A percentile compares a stretch with the other conserved stretches of the same genome.
Conservation (phyloP, 2,113 vertebrate genomes). For the Garra rufa region DNA sequence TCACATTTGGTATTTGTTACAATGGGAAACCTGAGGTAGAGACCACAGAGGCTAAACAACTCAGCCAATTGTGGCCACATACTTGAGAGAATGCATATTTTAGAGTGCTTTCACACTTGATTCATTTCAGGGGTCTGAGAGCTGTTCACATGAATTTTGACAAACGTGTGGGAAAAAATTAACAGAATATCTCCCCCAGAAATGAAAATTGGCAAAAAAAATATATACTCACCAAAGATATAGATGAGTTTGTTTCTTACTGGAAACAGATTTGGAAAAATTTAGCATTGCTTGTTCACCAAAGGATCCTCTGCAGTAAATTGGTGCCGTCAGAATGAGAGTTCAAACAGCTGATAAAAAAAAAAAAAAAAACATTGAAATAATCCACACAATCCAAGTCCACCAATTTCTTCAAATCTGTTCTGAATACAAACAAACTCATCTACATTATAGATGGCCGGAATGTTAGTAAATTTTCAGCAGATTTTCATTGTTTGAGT, state of each 20-base stretch:
- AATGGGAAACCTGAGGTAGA: constrained; percentile 24
- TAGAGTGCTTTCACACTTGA: constrained; percentile 15
- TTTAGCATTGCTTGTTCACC: background rate
- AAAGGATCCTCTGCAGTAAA: background rate
- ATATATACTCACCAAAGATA: background rate
- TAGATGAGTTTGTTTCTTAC: background rate
- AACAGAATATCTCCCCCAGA: background rate
- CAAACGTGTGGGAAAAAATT: background rate
- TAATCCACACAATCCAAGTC: background rate
- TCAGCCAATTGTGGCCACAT: constrained; percentile 11
- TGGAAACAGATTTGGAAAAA: background rate
- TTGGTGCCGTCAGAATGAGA: background rate
- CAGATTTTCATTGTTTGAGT: background rate
- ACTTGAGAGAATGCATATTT: constrained; percentile 10
- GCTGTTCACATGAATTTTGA: background rate
- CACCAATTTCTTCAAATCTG: background rate
- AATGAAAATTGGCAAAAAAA: background rate
- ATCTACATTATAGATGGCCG: background rate
- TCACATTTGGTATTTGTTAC: constrained; percentile 50
- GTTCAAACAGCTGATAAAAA: background rate
- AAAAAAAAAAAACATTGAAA: background rate
- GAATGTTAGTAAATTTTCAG: too few species aligned
- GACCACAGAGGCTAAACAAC: constrained; percentile 12
- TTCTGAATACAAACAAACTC: background rate
- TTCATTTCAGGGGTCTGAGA: background rate